Evolutionary conservation across 2,888 invertebrate genomes (phyloP), one percentile per base, ranked within the genome.

Genomic region (Cataglyphis cursor): DNA sequence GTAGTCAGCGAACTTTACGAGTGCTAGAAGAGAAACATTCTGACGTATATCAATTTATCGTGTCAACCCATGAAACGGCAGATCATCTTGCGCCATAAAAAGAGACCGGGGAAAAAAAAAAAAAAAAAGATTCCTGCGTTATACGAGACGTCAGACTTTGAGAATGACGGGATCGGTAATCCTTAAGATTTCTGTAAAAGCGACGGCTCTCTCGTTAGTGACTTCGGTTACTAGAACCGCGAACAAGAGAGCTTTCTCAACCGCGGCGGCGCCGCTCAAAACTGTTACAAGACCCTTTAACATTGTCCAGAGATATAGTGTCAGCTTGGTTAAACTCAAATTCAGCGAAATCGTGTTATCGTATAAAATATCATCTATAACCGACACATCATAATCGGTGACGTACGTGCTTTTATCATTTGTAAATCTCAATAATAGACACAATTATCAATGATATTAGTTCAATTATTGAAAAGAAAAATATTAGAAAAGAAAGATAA

Each of bases 191-290:
- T 90, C 65, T 68, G 78, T 78, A 82, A 85, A 85, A 91, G 87
- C 83, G 66, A 68, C 65, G 64, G 68, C 61, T n/a, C 48, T 75
- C 81, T 85, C 73, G 83, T 86, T 61, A 66, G 84, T 84, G 82
- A 88, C 78, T 89, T 84, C 65, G 59, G 82, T 86, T 90, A 86
- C 87, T 54, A 59, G 76, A 84, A 83, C 74, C 78, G 65, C 66
- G 81, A 90, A 89, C 90, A 90, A 90, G 83, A 87, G 70, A 31
- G 66, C 81, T 81, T 83, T 89, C 87, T 87, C 80, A 80, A 31
- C 18, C 75, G 62, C 15, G 44, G 38, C 41, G 76, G 59, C 73
- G 80, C 68, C 59, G 82, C 75, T 84, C 64, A 68, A 84, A 85
- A 85, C 62, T 68, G 70, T 81, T 74, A 75, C 57, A 74, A 41